Base-by-base conservation (phyloP, 2,113 vertebrate genomes). In the Gopherus evgoodei region DNA sequence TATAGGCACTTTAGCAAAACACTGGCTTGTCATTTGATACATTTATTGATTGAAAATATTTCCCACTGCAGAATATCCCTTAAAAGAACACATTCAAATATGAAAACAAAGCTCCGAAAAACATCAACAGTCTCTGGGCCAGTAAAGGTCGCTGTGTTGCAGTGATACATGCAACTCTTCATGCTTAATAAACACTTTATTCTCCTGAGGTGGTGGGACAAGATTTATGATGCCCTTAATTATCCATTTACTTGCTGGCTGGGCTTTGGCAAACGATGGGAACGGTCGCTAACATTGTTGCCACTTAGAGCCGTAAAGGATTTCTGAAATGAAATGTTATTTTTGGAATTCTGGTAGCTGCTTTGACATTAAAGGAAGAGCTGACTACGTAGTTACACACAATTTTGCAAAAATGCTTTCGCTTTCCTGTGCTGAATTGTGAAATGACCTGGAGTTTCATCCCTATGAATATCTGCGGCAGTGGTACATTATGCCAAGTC, bases 211-310 rank as follows among this genome's bases (percentile, higher is more conserved):
- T 3, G 44, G 19, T 29, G 27, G 57, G 35, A 42, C 3, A 38
- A 47, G 52, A 35, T 62, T 75, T 79, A 57, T n/a, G 35, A 44
- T 4, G 42, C 24, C 56, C 76, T 90, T 89, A 1, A 0, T 56
- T 81, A 49, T 17, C 54, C 1, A 2, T 19, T 75, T 27, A n/a
- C 17, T 49, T 0, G 0, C 54, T 0, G 0, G 7, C 72, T 69
- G 11, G 79, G 5, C 53, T 78, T 38, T 57, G 82, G 72, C 21
- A 38, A 86, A 80, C 2, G 1, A 1, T 0, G 62, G 62, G 62
- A 35, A 17, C 8, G 31, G 29, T 65, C 62, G 6, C 31, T 35
- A 12, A 65, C 62, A 4, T 35, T n/a, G 62, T 65, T 65, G 31
- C 62, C 31, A 35, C 29, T 65, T 65, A n/a, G 14, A 16, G 6